Conservation (phyloP, 2,888 invertebrate species). For the Meiosimyza platycephala region DNA sequence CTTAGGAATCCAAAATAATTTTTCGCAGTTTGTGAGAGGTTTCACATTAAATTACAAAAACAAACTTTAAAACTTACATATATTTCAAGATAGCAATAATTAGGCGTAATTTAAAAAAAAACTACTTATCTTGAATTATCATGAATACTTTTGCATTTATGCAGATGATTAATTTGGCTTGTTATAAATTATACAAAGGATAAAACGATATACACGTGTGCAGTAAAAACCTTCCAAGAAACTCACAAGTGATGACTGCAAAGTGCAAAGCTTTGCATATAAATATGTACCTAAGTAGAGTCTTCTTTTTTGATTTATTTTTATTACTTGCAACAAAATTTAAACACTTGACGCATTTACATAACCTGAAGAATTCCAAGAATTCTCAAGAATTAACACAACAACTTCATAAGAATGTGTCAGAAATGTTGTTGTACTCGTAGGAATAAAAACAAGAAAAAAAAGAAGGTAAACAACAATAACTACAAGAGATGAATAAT, state of each 20-base stretch:
- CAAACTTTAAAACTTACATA: no score
- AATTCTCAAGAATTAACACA: constrained; percentile 23
- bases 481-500: constrained; percentile 12
- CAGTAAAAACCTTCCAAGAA: not conserved
- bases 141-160: not conserved
- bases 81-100: no score
- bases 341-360: constrained; percentile 32
- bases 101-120: no score
- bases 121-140: no score
- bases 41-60: not conserved
- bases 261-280: no score
- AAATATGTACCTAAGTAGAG: no score
- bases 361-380: constrained; percentile 22
- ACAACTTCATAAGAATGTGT: constrained; percentile 24
- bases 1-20: no score
- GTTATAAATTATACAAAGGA: not conserved
- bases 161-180: not conserved
- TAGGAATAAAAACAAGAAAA: not conserved
- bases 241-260: not conserved
- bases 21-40: not conserved
- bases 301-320: not conserved
- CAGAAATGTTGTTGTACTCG: constrained; percentile 3
- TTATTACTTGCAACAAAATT: constrained; percentile 3
- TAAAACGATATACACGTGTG: no score
- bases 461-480: not conserved